Conservation (phyloP, 2,113 vertebrate genomes). For the Elgaria multicarinata region DNA sequence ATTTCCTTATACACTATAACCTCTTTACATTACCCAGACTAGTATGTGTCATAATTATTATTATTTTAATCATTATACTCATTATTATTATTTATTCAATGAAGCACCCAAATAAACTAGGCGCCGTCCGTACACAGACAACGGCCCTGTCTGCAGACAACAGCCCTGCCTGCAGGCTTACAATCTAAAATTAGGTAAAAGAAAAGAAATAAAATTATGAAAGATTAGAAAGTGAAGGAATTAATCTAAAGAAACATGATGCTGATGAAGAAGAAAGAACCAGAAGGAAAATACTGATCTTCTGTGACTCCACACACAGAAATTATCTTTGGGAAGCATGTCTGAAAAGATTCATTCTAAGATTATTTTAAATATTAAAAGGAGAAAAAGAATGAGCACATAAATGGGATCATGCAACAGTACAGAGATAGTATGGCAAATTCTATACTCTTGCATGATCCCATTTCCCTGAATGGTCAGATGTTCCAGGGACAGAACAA, state of each 20-base stretch:
- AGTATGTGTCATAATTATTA: not conserved
- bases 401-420: not conserved
- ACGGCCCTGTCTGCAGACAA: not conserved
- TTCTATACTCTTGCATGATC: no score
- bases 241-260: not conserved
- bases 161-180: not conserved
- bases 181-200: not conserved
- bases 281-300: not conserved
- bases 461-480: no score
- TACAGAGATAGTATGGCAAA: no score
- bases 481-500: no score
- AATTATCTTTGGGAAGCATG: not conserved
- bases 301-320: not conserved
- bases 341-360: not conserved
- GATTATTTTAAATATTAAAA: not conserved
- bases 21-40: not conserved
- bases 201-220: not conserved
- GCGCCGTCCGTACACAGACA: not conserved
- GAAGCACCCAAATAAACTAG: not conserved
- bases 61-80: not conserved
- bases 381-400: not conserved
- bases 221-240: not conserved
- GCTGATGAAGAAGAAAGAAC: not conserved
- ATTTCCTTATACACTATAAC: not conserved
- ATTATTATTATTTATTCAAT: not conserved